Conservation (phyloP, 2,113 vertebrate species). For the Xenus cinereus region DNA sequence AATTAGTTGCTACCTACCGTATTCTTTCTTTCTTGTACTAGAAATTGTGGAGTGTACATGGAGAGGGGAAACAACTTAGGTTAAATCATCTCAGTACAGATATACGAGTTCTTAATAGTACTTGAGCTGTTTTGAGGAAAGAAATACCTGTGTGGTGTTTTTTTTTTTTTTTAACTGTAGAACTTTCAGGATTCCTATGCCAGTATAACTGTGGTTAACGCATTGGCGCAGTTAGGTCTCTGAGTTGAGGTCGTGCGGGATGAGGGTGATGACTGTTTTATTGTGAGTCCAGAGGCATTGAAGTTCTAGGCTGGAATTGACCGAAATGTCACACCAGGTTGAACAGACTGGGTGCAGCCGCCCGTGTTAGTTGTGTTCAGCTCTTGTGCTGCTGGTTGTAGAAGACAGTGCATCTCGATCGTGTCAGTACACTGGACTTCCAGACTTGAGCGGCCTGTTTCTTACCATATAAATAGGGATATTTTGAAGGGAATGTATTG, state of each 20-base stretch:
- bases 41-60: not conserved
- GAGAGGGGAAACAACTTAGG: fast-evolving
- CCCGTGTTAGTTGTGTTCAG: not conserved
- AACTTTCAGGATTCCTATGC: not conserved
- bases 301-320: not conserved
- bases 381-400: not conserved
- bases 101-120: not conserved
- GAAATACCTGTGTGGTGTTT: fast-evolving
- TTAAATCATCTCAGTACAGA: not conserved
- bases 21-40: not conserved
- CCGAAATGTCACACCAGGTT: not conserved
- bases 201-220: not conserved
- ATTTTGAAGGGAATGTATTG: not conserved
- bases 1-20: fast-evolving
- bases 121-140: not conserved
- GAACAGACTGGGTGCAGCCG: not conserved
- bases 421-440: fast-evolving
- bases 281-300: not conserved
- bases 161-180: not conserved
- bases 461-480: no score
- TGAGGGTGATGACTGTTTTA: not conserved
- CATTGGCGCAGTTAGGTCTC: fast-evolving
- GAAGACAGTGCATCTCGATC: fast-evolving
- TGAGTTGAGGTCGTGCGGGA: not conserved
- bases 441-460: fast-evolving